phyloP scores from a whole-genome alignment of 2,888 invertebrate genomes.

The Gnatocerus cornutus region DNA sequence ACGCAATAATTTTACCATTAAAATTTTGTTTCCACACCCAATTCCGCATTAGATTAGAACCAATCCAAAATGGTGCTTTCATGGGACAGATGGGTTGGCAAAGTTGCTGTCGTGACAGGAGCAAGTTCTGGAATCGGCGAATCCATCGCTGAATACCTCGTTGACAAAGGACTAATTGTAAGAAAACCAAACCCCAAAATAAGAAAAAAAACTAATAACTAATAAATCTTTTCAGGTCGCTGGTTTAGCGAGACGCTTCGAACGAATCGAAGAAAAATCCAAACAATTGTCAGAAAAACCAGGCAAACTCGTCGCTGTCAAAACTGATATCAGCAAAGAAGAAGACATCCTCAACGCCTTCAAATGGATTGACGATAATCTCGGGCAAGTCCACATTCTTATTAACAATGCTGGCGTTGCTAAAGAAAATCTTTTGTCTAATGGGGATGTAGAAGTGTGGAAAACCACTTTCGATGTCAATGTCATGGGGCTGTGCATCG shows the following conservation, averaged over 20 bases:
- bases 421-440: constrained; percentile 45
- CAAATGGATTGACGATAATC: constrained; percentile 52
- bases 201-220: constrained; percentile 42
- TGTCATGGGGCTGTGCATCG: constrained; percentile 44
- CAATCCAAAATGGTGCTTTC: constrained; percentile 56
- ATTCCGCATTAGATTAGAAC: too few relatives aligned
- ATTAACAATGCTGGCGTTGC: constrained; percentile 56
- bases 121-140: constrained; percentile 31
- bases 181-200: constrained; percentile 6
- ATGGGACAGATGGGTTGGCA: constrained; percentile 6
- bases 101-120: constrained; percentile 21
- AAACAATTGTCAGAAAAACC: constrained; percentile 18
- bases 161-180: constrained; percentile 15
- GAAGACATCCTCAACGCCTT: constrained; percentile 51
- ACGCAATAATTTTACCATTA: too few relatives aligned
- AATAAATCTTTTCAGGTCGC: constrained; percentile 41
- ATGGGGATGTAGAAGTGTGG: constrained; percentile 57
- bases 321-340: constrained; percentile 53
- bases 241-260: constrained; percentile 46
- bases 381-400: constrained; percentile 54
- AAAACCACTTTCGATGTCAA: constrained; percentile 46
- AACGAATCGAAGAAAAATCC: constrained; percentile 34
- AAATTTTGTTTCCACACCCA: too few relatives aligned
- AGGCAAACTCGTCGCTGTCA: constrained; percentile 52
- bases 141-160: constrained; percentile 7